Evolutionary conservation across 2,888 invertebrate genomes (phyloP).

Genomic region (Rhagium mordax): DNA sequence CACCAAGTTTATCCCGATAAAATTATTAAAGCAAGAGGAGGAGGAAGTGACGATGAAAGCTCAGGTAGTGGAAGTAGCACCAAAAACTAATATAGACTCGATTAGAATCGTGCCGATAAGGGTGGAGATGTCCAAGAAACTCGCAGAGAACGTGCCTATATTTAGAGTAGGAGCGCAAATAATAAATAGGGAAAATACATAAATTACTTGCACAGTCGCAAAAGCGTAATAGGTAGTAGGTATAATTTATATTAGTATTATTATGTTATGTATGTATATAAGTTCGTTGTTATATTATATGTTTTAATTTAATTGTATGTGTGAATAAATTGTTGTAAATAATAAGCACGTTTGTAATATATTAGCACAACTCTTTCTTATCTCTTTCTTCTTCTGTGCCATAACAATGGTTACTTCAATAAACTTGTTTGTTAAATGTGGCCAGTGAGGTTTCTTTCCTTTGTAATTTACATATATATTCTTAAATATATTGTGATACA

Average conservation of each 20-base stretch:
- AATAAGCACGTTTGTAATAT: slow-evolving; percentile 57
- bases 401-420: slow-evolving; percentile 53
- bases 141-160: slow-evolving; percentile 48
- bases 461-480: slow-evolving; percentile 23
- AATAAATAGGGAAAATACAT: slow-evolving; percentile 8
- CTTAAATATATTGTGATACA: slow-evolving; percentile 55
- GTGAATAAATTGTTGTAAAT: slow-evolving; percentile 55
- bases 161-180: slow-evolving; percentile 35
- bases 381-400: slow-evolving; percentile 58
- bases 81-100: slow-evolving; percentile 57
- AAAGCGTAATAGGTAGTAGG: slow-evolving; percentile 26
- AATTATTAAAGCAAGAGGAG: slow-evolving; percentile 58
- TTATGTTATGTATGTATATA: slow-evolving; percentile 56
- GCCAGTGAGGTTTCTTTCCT: slow-evolving; percentile 58
- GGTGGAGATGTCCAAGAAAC: slow-evolving; percentile 59
- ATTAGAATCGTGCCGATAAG: slow-evolving; percentile 68
- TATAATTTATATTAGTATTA: slow-evolving; percentile 47
- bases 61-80: slow-evolving; percentile 66
- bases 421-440: slow-evolving; percentile 51
- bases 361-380: slow-evolving; percentile 47
- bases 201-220: neutral
- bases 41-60: slow-evolving; percentile 64
- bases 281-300: slow-evolving; percentile 29
- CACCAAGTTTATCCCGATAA: slow-evolving; percentile 58
- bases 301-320: slow-evolving; percentile 35